Base-by-base conservation (phyloP, 2,113 vertebrate genomes). In the Mugil cephalus region DNA sequence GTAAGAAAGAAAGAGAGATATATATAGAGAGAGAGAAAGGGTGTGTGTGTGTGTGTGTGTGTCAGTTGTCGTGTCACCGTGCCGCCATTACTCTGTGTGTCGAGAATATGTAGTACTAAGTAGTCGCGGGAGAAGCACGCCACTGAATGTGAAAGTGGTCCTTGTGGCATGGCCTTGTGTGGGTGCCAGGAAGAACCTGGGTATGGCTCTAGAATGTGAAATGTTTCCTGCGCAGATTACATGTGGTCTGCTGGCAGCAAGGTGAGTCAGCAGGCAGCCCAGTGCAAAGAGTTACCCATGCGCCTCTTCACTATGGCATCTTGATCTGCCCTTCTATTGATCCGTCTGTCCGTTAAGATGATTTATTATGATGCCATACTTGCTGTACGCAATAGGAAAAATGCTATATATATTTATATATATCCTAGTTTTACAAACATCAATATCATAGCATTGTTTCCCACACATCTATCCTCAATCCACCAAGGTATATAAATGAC, bases 121-220 rank as follows among this genome's bases (percentile, higher is more conserved):
- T 58, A 77, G 77, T 60, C 69, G 34, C 53, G 66, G 78, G 24
- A 75, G 54, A 60, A 56, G 65, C 46, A 39, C 74, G 74, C 52
- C 10, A 6, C 51, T 59, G 78, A 82, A 82, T 81, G 72, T 87
- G 59, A 54, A 73, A 80, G 69, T 72, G 79, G 75, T 55, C 60
- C 67, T 48, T 24, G 72, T 68, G 66, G 61, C 59, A 3, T 18
- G 58, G 73, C 61, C 60, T 77, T 61, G 62, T 73, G 46, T 30
- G 4, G 40, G 35, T 48, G 80, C 62, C 72, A 66, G 35, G 14
- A 8, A 8, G 69, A 71, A 74, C 68, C 50, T 8, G 30, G 46
- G 24, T 51, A 50, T 11, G 4, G 55, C 45, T 65, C 52, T 6
- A 5, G 87, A 80, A 77, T 83, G 70, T 53, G 38, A 84, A 83